Evolutionary conservation across 2,797 vertebrate species (phyloP), one percentile per base, ranked within the genome.

Genomic region (Eospalax fontanierii): DNA sequence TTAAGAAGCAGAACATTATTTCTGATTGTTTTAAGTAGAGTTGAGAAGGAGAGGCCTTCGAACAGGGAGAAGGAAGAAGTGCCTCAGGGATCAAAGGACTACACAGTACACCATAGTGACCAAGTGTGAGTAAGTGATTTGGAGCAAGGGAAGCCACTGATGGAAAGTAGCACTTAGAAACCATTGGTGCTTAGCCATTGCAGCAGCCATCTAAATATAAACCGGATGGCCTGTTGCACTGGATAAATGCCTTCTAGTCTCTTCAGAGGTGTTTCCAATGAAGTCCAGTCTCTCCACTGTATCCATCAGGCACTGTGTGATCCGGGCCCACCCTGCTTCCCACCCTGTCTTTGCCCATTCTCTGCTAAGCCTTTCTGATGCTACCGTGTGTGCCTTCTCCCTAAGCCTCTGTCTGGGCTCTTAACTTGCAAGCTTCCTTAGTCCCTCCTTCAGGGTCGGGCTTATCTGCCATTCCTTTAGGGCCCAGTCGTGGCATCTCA

Each of bases 191-290:
- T n/a, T 28, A 70, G 40, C 76, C 61, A 38, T 22, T 43, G 33
- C 21, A 43, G 43, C 82, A 89, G 38, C 70, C 50, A 4, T 65
- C 80, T 73, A 59, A 81, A 46, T 92, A 73, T 68, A 83, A 85
- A 81, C n/a, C 43, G 76, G 89, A 74, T 12, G 24, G 6, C n/a
- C 43, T 70, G 9, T 21, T 70, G 2, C 26, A 33, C 22, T 61
- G 61, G 19, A 74, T 83, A 74, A 89, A 65, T 33, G 33, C 21
- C 70, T 12, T 54, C 40, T 30, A 43, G 14, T 61, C 33, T 95
- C 75, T 89, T 84, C 76, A 28, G n/a, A 24, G 66, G 80, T 65
- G 30, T 87, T 95, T 95, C 81, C 43, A 33, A 89, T 61, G 87
- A 80, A 92, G 75, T 18, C 19, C 8, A 57, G 0, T 63, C 28